A percentile compares a stretch with the other conserved stretches of the same genome.
phyloP scores from a whole-genome alignment of 2,888 invertebrate species.

The Drosophila longiperda region DNA sequence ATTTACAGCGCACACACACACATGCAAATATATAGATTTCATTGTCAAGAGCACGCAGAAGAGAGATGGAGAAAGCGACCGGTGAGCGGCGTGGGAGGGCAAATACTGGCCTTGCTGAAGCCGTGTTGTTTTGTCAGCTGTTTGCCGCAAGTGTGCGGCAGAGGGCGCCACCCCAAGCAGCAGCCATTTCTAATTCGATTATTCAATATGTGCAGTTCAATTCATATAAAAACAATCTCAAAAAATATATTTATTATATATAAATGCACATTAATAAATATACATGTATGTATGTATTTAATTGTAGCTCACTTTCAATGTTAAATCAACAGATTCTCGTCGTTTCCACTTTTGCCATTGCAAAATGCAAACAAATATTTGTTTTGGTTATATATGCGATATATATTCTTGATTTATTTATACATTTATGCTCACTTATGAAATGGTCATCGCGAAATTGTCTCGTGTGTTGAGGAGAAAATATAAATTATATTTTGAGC shows the following conservation, averaged over 20 bases:
- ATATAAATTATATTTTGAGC: slow-evolving; percentile 19
- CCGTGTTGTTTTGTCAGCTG: slow-evolving; percentile 41
- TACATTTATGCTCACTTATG: slow-evolving; percentile 33
- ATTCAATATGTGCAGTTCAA: slow-evolving; percentile 19
- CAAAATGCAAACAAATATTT: neutral
- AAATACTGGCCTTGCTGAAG: slow-evolving; percentile 20
- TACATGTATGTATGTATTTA: neutral
- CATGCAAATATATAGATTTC: slow-evolving; percentile 34
- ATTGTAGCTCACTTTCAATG: slow-evolving; percentile 18
- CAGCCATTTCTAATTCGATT: slow-evolving; percentile 46
- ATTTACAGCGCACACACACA: slow-evolving; percentile 37
- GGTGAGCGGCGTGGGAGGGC: neutral
- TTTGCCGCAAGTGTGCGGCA: slow-evolving; percentile 35
- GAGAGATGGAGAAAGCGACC: neutral
- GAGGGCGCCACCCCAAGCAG: slow-evolving; percentile 44
- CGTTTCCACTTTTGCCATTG: slow-evolving; percentile 9
- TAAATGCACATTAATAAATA: neutral
- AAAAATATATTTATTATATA: neutral
- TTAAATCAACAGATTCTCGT: slow-evolving; percentile 33
- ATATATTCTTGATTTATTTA: slow-evolving; percentile 43
- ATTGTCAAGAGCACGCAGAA: slow-evolving; percentile 57
- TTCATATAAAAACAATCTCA: neutral
- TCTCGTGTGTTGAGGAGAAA: slow-evolving; percentile 14
- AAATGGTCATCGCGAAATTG: slow-evolving; percentile 27
- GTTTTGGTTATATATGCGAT: neutral